phyloP scores from a whole-genome alignment of 1,140 invertebrate genomes.

The Orussus abietinus region DNA sequence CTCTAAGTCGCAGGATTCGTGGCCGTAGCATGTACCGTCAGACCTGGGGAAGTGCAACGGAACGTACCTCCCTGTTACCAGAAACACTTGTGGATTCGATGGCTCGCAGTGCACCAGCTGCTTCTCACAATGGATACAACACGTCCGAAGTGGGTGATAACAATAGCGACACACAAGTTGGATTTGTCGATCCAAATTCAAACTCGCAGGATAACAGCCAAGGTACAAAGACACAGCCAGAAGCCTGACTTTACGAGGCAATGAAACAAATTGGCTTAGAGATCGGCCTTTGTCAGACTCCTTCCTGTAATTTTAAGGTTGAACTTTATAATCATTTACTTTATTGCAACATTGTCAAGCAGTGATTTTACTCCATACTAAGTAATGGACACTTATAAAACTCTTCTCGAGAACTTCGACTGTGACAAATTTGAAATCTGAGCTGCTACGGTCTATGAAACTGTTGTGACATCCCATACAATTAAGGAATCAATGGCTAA shows the following conservation, averaged over 20 bases:
- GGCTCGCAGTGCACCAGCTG: slow-evolving; percentile 36
- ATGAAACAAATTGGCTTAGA: neutral
- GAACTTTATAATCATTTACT: slow-evolving; percentile 9
- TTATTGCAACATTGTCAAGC: slow-evolving; percentile 13
- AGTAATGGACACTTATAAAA: no score
- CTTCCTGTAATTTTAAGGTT: slow-evolving; percentile 3
- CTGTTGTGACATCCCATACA: no score
- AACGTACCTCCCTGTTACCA: slow-evolving; percentile 44
- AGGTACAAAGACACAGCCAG: slow-evolving; percentile 33
- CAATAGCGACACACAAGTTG: slow-evolving; percentile 20
- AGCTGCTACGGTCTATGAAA: no score
- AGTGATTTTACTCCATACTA: no score
- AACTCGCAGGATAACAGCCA: slow-evolving; percentile 30
- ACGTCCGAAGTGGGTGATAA: slow-evolving; percentile 24
- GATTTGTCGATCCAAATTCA: slow-evolving; percentile 20
- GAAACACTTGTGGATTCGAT: slow-evolving; percentile 20
- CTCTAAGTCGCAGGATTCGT: slow-evolving; percentile 67
- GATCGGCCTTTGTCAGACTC: slow-evolving; percentile 1
- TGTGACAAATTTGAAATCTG: no score
- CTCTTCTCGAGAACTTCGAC: no score
- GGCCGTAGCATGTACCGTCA: slow-evolving; percentile 70
- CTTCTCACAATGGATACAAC: slow-evolving; percentile 38
- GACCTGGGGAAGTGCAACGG: slow-evolving; percentile 57
- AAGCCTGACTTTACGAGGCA: slow-evolving; percentile 8
- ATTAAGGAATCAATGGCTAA: no score